Conservation (phyloP, 2,888 invertebrate genomes). For the Pyrochroa serraticornis region DNA sequence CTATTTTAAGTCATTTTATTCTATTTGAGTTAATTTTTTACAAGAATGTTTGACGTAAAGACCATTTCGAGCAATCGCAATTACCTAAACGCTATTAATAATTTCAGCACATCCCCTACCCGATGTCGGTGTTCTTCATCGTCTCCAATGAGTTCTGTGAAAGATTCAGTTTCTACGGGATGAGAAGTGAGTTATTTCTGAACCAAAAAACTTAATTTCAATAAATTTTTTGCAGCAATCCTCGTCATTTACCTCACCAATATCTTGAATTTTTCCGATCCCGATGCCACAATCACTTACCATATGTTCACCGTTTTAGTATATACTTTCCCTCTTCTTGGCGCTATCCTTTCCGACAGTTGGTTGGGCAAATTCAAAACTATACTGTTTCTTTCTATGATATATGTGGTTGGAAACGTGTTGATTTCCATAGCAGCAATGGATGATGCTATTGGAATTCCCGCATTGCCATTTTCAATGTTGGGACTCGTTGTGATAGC, state of each 20-base stretch:
- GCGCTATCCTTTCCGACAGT: slow-evolving; percentile 94
- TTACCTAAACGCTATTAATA: not conserved
- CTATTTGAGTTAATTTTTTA: no score
- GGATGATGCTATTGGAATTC: slow-evolving; percentile 64
- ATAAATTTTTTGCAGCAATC: slow-evolving; percentile 74
- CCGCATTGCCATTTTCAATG: slow-evolving; percentile 59
- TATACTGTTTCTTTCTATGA: slow-evolving; percentile 85
- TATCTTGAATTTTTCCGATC: slow-evolving; percentile 73
- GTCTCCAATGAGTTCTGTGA: slow-evolving; percentile 98
- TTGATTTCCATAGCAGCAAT: slow-evolving; percentile 75
- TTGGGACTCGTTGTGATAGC: slow-evolving; percentile 78
- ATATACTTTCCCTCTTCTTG: slow-evolving; percentile 87
- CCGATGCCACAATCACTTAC: slow-evolving; percentile 83
- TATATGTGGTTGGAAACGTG: slow-evolving; percentile 85
- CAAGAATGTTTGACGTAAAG: no score
- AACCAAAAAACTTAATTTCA: not conserved
- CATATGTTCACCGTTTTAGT: slow-evolving; percentile 89
- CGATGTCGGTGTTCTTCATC: slow-evolving; percentile 90
- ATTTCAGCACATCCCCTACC: slow-evolving; percentile 74
- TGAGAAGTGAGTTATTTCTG: slow-evolving; percentile 77
- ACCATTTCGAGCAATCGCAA: no score
- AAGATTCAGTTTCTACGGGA: slow-evolving; percentile 95
- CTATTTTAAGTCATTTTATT: no score
- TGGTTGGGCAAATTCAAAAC: slow-evolving; percentile 89
- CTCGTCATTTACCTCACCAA: slow-evolving; percentile 86